Evolutionary conservation across 92 coral and sea anemone genomes (phyloP), one percentile per base, ranked within the genome.

Genomic region (Epizoanthus illoricatus): DNA sequence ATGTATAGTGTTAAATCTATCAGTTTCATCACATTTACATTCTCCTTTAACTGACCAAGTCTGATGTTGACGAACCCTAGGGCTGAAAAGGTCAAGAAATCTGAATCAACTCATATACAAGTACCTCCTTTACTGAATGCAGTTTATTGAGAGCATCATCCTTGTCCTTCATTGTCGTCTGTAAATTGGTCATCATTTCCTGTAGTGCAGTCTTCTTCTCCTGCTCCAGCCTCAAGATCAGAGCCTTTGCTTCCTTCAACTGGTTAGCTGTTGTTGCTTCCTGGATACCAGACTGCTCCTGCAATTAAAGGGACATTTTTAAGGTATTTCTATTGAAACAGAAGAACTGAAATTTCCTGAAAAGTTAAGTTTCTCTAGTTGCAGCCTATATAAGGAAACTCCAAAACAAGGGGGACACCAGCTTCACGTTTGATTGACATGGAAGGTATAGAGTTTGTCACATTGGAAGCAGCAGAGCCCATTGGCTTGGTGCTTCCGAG

Each of bases 161-260:
- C 59, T 94, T 97, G 62, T 93, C 99, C 66, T 86, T 79, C 86
- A 97, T 91, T 7, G 95, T 89, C 12, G 87, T 85, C 80, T 97
- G 98, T 39, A 97, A 73, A 70, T 94, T 97, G 85, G 88, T 84
- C 99, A 94, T 97, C 99, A 97, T 97, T 74, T 97, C 99, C 85
- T 97, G 97, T 42, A 97, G 92, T 21, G 98, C 99, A 0, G 86
- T 89, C 75, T 94, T 91, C 84, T 97, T 97, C 88, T 97, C 99
- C 63, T 91, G 97, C 58, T 97, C 97, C 63, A 92, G 74, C 42
- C 97, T 81, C 12, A 93, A 87, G 84, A 93, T 93, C 60, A 93
- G 83, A 28, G 86, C 84, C 74, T 93, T 93, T 60, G 97, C 97
- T 73, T 93, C 97, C 43, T 92, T 86, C 85, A 93, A 74, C 72